Evolutionary conservation across 2,888 invertebrate species (phyloP).

Genomic region (Cheilosia vernalis): DNA sequence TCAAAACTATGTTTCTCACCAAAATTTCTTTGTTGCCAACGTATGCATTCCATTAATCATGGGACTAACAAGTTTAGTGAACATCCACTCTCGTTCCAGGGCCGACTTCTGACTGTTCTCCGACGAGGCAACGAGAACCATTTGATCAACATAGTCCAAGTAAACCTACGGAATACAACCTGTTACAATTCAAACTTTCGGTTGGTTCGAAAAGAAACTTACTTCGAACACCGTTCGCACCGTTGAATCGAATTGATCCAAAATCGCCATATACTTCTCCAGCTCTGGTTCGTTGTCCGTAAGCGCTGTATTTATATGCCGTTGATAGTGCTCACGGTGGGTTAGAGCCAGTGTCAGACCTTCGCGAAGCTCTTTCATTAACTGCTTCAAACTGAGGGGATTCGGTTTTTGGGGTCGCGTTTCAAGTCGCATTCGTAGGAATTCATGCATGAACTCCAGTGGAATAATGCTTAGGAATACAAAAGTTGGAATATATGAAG

Average conservation of each 20-base stretch:
- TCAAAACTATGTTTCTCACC: constrained; percentile 83
- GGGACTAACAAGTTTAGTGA: constrained; percentile 91
- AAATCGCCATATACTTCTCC: constrained; percentile 85
- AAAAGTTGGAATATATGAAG: constrained; percentile 93
- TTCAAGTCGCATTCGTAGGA: constrained; percentile 92
- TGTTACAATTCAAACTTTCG: constrained; percentile 37
- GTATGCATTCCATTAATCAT: constrained; percentile 90
- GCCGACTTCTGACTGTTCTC: constrained; percentile 87
- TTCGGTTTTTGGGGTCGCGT: constrained; percentile 93
- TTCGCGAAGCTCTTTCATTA: constrained; percentile 95
- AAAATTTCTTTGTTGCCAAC: constrained; percentile 90
- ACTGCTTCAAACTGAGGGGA: constrained; percentile 92
- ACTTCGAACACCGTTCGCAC: constrained; percentile 90
- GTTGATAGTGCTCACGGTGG: constrained; percentile 90
- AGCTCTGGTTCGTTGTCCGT: constrained; percentile 84
- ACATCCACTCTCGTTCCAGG: constrained; percentile 94
- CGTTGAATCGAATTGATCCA: constrained; percentile 90
- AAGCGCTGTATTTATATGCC: constrained; percentile 86
- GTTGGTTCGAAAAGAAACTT: constrained; percentile 57
- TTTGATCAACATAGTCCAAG: constrained; percentile 92
- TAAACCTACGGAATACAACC: constrained; percentile 86
- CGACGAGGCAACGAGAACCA: constrained; percentile 86
- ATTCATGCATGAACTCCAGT: constrained; percentile 96
- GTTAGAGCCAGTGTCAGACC: constrained; percentile 92
- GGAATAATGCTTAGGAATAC: constrained; percentile 93